A percentile compares a stretch with the other conserved stretches of the same genome.
Evolutionary conservation across 2,888 invertebrate genomes (phyloP).

Genomic region (Oligia latruncula): DNA sequence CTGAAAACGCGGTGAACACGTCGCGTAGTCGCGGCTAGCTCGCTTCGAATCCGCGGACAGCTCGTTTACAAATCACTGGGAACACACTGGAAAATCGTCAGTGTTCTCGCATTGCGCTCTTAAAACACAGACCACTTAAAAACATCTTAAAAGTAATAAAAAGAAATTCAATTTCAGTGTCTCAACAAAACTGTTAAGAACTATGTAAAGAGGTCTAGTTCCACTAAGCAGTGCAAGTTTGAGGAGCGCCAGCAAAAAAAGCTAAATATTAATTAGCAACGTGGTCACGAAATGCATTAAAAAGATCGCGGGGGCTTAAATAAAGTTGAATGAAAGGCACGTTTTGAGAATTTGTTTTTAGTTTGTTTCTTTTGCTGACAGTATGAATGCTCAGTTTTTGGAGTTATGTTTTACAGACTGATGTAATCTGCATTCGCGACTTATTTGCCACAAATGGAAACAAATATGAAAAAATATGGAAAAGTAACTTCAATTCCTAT

Average conservation of each 20-base stretch:
- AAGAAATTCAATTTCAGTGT: constrained; percentile 23
- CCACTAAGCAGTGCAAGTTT: constrained; percentile 33
- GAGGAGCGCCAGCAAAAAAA: constrained; percentile 32
- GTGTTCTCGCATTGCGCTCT: not conserved
- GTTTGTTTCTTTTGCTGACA: constrained; percentile 12
- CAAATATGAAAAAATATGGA: too few species aligned
- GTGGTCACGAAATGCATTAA: constrained; percentile 51
- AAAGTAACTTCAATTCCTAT: too few species aligned
- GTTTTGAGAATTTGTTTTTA: constrained; percentile 8
- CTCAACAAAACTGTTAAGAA: constrained; percentile 22
- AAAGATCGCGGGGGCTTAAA: constrained; percentile 18
- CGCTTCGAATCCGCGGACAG: too few species aligned
- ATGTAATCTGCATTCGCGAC: too few species aligned
- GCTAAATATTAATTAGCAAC: constrained; percentile 52
- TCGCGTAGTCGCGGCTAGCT: too few species aligned
- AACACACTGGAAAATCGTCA: too few species aligned
- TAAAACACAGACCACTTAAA: constrained; percentile 14
- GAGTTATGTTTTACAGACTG: not conserved
- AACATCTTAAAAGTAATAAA: constrained; percentile 1
- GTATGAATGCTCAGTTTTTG: not conserved
- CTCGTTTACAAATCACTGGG: not conserved
- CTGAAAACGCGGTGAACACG: too few species aligned
- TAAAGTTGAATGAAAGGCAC: constrained; percentile 19
- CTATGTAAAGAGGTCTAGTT: constrained; percentile 36
- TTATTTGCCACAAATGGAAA: too few species aligned